These are phyloP conservation scores for Pollenia labialis DNA, from an alignment of 2,888 invertebrate genomes.

Conservation along the genomic window DNA sequence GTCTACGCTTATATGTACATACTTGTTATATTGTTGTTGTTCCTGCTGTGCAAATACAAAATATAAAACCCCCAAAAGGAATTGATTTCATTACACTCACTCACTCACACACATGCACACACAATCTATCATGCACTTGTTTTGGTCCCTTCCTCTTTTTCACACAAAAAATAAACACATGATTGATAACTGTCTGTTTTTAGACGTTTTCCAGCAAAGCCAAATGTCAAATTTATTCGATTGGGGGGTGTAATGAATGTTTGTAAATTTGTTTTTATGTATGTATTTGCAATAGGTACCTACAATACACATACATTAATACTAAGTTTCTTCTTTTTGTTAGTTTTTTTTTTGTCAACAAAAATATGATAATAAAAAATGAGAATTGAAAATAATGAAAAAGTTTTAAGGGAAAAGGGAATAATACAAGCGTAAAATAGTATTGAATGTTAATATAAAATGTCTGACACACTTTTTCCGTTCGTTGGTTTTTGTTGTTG, in stretches of 20 bases:
- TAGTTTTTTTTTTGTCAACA: slow-evolving; percentile 27
- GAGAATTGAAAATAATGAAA: neutral
- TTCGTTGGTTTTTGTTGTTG: slow-evolving; percentile 59
- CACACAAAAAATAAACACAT: slow-evolving; percentile 48
- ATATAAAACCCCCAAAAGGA: slow-evolving; percentile 55
- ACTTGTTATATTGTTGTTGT: slow-evolving; percentile 37
- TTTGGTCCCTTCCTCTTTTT: slow-evolving; percentile 58
- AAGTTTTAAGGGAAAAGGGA: slow-evolving; percentile 39
- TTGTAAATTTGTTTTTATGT: neutral
- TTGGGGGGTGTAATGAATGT: slow-evolving; percentile 17
- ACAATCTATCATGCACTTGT: slow-evolving; percentile 28
- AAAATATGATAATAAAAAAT: slow-evolving; percentile 12
- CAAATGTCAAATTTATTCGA: slow-evolving; percentile 63
- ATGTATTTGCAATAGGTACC: slow-evolving; percentile 36
- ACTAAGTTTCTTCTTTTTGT: slow-evolving; percentile 16
- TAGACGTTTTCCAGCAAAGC: slow-evolving; percentile 55
- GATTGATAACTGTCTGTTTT: slow-evolving; percentile 68
- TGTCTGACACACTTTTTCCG: slow-evolving; percentile 73
- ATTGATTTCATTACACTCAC: slow-evolving; percentile 43
- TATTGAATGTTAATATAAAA: slow-evolving; percentile 73
- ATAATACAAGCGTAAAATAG: slow-evolving; percentile 70
- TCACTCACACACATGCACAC: neutral
- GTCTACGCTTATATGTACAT: slow-evolving; percentile 31
- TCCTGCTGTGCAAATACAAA: slow-evolving; percentile 28
- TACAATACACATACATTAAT: too few species aligned